A percentile compares a stretch with the other conserved stretches of the same genome.
These are phyloP conservation scores for Sebastiscus tertius DNA, from an alignment of 2,797 vertebrate genomes.

Conservation along the genomic window DNA sequence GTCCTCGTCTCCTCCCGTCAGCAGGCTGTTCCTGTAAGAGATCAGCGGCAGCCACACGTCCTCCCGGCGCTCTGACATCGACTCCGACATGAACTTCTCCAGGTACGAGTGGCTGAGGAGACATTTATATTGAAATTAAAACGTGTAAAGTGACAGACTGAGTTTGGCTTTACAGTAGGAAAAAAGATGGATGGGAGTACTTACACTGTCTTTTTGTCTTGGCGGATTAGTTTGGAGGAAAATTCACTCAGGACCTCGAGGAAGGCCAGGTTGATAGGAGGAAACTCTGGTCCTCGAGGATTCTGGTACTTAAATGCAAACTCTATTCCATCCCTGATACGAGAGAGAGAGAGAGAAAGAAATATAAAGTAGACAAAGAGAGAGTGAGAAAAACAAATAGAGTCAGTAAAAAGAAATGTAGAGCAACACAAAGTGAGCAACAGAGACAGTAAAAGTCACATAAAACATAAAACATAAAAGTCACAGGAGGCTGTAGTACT, in stretches of 20 bases:
- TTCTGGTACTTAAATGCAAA: slow-evolving; percentile 99
- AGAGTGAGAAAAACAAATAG: neutral
- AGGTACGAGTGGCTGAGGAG: slow-evolving; percentile 92
- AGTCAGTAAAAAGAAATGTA: neutral
- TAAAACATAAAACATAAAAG: too few relatives aligned
- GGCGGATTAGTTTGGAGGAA: slow-evolving; percentile 96
- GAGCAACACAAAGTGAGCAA: neutral
- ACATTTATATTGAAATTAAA: neutral
- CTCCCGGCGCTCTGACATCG: slow-evolving; percentile 98
- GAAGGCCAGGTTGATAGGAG: slow-evolving; percentile 96
- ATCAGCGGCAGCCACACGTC: slow-evolving; percentile 99
- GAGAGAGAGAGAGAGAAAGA: slow-evolving; percentile 5
- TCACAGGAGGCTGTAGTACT: neutral
- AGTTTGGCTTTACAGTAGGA: neutral
- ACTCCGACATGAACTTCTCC: slow-evolving; percentile 98
- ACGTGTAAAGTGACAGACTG: neutral
- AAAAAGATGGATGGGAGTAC: slow-evolving; percentile 50
- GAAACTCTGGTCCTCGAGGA: slow-evolving; percentile 95
- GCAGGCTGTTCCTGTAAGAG: slow-evolving; percentile 96
- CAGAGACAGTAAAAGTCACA: neutral
- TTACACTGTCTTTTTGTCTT: slow-evolving; percentile 99
- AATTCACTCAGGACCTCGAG: slow-evolving; percentile 98
- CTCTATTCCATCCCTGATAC: slow-evolving; percentile 94
- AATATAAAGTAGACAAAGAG: neutral
- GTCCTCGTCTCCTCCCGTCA: slow-evolving; percentile 94